Base-by-base conservation (phyloP, 2,797 vertebrate genomes). In the Malacoraja senta region DNA sequence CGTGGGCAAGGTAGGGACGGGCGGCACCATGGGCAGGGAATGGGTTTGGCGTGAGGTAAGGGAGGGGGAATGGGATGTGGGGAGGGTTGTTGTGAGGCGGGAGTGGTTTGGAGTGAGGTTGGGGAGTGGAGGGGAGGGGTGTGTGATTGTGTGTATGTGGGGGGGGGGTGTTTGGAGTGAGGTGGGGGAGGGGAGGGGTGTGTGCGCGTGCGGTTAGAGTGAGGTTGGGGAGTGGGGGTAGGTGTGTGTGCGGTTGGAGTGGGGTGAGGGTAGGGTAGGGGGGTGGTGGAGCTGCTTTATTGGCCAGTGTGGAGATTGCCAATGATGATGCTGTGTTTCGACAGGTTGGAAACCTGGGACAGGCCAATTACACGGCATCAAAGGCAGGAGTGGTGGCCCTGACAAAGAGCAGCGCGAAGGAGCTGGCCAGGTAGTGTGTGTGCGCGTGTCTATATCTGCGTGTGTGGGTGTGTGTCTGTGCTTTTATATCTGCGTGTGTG, bases 351-450 rank as follows among this genome's bases (percentile, higher is more conserved):
- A 98, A 98, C 94, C 35, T 98, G 0, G 98, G 98, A 2, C 98
- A 98, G 95, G 95, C 93, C 0, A 98, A 98, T 93, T 98, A 98
- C 29, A 94, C 96, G 0, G 97, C 98, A 1, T 98, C 98, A 93
- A 98, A 98, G 95, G 97, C 98, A 0, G 98, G 98, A 93, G 98
- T 98, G 68, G 96, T 98, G 93, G 98, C 97, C 84, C 95, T 98
- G 53, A 98, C 97, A 24, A 96, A 96, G 94, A 97, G 94, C 0
- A 96, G 95, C 0, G 98, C 98, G 93, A 97, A 97, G 93, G 98
- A 98, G 94, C 96, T 98, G 79, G 97, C 97, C 95, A 81, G 93
- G 93, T 93, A 86, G 4, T 6, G 44, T 24, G 44, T 26, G 29
- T 26, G 1, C 24, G 7, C 17, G 29, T 1, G 74, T n/a, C 74